Evolutionary conservation across 1,140 invertebrate genomes (phyloP).

Genomic region (Drosophila funebris): DNA sequence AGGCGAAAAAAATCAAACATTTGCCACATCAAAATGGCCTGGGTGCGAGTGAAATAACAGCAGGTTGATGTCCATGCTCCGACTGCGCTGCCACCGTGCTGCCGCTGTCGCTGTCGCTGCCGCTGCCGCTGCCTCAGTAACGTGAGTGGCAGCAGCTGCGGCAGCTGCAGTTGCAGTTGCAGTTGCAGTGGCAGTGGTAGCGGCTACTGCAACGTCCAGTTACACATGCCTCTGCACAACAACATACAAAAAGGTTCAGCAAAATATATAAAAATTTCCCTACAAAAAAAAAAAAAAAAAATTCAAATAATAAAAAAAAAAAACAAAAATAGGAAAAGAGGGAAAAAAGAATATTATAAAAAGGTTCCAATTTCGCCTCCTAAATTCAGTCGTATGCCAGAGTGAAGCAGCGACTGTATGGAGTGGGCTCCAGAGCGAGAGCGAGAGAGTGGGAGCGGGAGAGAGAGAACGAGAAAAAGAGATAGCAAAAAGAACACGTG

Average conservation of each 20-base stretch:
- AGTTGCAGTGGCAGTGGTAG: too few species aligned
- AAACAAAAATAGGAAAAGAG: conserved; percentile 20
- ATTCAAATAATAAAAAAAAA: conserved; percentile 13
- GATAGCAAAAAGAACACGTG: conserved; percentile 37
- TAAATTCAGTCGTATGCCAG: conserved; percentile 52
- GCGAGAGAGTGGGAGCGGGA: neutral
- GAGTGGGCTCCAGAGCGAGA: neutral
- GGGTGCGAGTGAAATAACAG: conserved; percentile 81
- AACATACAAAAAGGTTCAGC: conserved; percentile 47
- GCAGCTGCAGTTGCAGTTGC: neutral
- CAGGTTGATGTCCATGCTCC: conserved; percentile 46
- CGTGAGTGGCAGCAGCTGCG: neutral
- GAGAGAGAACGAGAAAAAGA: conserved; percentile 37
- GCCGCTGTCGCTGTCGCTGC: conserved; percentile 20
- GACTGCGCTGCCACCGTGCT: conserved; percentile 30
- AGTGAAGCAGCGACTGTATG: conserved; percentile 38
- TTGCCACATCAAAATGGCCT: conserved; percentile 47
- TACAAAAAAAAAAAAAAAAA: conserved; percentile 53
- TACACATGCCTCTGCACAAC: conserved; percentile 28
- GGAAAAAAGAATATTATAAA: conserved; percentile 41
- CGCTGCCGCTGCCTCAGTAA: neutral
- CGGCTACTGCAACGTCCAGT: conserved; percentile 8
- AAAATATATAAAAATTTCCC: conserved; percentile 74
- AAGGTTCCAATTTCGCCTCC: conserved; percentile 58
- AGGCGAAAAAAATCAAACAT: conserved; percentile 63